These are phyloP conservation scores for Catalaphyllia jardinei DNA, from an alignment of 64 coral and sea anemone species.

Conservation along the genomic window DNA sequence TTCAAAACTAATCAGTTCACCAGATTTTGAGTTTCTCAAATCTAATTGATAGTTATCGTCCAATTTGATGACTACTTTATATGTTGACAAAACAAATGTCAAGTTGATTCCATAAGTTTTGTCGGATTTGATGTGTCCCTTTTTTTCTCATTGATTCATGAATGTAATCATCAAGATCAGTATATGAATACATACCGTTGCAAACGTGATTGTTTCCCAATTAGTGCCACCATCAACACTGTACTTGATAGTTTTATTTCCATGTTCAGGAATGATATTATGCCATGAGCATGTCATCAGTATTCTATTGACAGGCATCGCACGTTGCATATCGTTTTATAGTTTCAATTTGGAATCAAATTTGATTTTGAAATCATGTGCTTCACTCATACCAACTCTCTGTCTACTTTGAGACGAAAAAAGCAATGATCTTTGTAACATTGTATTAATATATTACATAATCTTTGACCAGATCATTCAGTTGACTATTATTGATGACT, in stretches of 20 bases:
- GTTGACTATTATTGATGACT: background rate
- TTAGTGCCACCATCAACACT: background rate
- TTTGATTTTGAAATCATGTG: conserved; percentile 45
- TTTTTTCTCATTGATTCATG: background rate
- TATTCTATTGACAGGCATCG: background rate
- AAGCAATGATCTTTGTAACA: background rate
- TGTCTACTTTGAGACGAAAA: background rate
- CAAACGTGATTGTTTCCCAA: conserved; percentile 1
- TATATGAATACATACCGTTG: conserved; percentile 12
- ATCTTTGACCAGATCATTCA: background rate
- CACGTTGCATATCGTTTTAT: background rate
- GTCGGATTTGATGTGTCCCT: background rate
- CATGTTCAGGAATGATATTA: background rate
- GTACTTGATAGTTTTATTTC: conserved; percentile 18
- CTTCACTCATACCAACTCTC: too few relatives aligned
- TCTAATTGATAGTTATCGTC: background rate
- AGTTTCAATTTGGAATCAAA: background rate
- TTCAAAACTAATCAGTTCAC: conserved; percentile 1
- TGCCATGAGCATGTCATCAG: conserved; percentile 22
- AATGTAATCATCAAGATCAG: conserved; percentile 6
- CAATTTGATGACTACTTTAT: conserved; percentile 10
- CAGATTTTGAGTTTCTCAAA: conserved; percentile 22
- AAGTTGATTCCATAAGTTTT: background rate
- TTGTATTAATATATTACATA: conserved; percentile 28
- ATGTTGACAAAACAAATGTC: background rate